A percentile compares a stretch with the other conserved stretches of the same genome.
phyloP scores from a whole-genome alignment of 2,113 vertebrate species.

The Erythrocercus mccallii region DNA sequence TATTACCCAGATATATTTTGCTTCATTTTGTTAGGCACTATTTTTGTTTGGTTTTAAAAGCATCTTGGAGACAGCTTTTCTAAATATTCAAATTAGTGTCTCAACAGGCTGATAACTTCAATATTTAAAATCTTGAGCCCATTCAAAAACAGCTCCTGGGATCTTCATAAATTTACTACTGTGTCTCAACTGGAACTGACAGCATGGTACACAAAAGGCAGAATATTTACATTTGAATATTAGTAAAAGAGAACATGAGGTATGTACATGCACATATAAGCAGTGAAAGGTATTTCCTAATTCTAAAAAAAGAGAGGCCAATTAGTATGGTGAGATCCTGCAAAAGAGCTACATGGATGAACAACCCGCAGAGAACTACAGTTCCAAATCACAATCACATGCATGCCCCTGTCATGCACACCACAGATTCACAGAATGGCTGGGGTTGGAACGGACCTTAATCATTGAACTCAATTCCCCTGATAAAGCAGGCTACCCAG shows the following conservation, averaged over 20 bases:
- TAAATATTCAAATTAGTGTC: constrained; percentile 61
- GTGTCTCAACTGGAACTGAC: not conserved
- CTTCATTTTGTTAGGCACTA: not conserved
- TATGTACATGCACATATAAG: not conserved
- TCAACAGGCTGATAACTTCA: constrained; percentile 53
- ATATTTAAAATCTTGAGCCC: constrained; percentile 47
- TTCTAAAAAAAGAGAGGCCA: not conserved
- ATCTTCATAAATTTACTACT: constrained; percentile 56
- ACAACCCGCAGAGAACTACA: not conserved
- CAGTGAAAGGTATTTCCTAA: not conserved
- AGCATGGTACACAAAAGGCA: not conserved
- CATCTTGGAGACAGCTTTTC: constrained; percentile 30
- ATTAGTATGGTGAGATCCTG: not conserved
- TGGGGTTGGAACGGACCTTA: not conserved
- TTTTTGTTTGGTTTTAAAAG: not conserved
- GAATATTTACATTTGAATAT: not conserved
- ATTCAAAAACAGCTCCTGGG: constrained; percentile 58
- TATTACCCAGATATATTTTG: constrained; percentile 24
- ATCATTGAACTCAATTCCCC: not conserved
- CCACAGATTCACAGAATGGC: not conserved
- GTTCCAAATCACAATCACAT: not conserved
- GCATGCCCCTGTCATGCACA: not conserved
- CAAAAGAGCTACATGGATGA: not conserved
- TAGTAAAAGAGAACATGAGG: not conserved
- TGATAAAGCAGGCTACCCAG: not conserved